Evolutionary conservation across 2,888 invertebrate genomes (phyloP), one percentile per base, ranked within the genome.

Genomic region (Andrena hattorfiana): DNA sequence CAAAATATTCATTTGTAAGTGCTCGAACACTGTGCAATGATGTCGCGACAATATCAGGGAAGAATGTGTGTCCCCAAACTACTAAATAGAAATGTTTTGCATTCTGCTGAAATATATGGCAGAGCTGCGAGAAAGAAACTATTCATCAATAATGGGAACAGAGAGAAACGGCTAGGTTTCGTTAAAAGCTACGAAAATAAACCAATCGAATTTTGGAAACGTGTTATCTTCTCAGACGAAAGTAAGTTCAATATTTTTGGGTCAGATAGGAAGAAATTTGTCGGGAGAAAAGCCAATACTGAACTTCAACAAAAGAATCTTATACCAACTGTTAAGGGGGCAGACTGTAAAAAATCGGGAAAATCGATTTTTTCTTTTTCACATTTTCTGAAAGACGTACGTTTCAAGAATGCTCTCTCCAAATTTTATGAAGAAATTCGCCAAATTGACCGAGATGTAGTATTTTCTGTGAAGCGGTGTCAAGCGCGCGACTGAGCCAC

Each of bases 201-300:
- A 28, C 51, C 51, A 28, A 28, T 71, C 16, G 70, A 64, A 28
- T 71, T 77, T 56, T 77, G 59, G 42, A 70, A 48, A 30, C 35
- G 60, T 35, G 68, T 51, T 48, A 54, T 48, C 10, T 32, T 68
- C 51, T 67, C 28, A 2, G 51, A 51, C 5, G 66, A 67, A n/a
- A 3, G 5, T 0, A 42, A 28, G 23, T 35, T 23, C 10, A 69
- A 56, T 56, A 54, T 69, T 23, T 42, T 69, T 35, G 28, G 42
- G 0, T 48, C 26, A 5, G 64, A 64, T 16, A 26, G 64, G 13
- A 64, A 64, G 42, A 64, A 64, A 64, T 64, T 64, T 1, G 49
- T 68, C 20, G 20, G 30, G 56, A 56, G 30, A 60, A 70, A 60
- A 70, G 20, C 5, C 20, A 71, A 35, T 28, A 13, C 62, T 35